Percentiles rank a stretch among this genome's conserved stretches.
Conservation (phyloP, 2,888 invertebrate genomes). For the Neoitamus cyanurus region DNA sequence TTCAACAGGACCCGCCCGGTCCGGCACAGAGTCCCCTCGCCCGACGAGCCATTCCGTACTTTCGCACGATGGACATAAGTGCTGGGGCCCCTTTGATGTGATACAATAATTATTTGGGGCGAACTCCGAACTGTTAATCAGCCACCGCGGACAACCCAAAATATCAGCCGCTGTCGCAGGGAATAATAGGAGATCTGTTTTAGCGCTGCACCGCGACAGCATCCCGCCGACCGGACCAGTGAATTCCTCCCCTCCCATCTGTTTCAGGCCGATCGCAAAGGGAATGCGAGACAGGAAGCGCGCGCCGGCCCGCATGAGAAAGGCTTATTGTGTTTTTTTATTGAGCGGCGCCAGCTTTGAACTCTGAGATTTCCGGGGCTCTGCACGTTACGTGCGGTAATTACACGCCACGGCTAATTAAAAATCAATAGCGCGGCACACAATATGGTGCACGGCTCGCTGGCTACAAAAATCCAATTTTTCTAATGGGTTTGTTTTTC, state of each 20-base stretch:
- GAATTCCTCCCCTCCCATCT: neutral
- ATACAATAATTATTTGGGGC: neutral
- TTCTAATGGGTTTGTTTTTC: conserved; percentile 14
- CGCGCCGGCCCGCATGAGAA: neutral
- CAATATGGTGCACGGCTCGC: conserved; percentile 9
- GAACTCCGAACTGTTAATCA: neutral
- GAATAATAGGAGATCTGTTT: neutral
- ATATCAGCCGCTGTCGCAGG: neutral
- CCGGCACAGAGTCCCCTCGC: neutral
- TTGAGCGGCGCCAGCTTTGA: neutral
- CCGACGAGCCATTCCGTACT: neutral
- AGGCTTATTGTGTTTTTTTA: conserved; percentile 20
- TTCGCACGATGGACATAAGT: neutral
- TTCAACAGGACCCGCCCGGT: neutral
- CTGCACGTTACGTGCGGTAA: conserved; percentile 43
- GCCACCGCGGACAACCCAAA: neutral
- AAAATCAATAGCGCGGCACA: conserved; percentile 47
- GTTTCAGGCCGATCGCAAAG: neutral
- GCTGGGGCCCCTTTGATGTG: neutral
- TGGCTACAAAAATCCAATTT: conserved; percentile 24
- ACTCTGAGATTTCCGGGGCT: conserved; percentile 26
- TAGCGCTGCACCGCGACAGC: neutral
- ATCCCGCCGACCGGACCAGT: neutral
- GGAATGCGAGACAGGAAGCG: neutral
- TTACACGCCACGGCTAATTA: conserved; percentile 50